These are phyloP conservation scores for Halisarca cf. caerulea DNA, from an alignment of 37 sponge, comb jelly and placozoan genomes.

Conservation along the genomic window DNA sequence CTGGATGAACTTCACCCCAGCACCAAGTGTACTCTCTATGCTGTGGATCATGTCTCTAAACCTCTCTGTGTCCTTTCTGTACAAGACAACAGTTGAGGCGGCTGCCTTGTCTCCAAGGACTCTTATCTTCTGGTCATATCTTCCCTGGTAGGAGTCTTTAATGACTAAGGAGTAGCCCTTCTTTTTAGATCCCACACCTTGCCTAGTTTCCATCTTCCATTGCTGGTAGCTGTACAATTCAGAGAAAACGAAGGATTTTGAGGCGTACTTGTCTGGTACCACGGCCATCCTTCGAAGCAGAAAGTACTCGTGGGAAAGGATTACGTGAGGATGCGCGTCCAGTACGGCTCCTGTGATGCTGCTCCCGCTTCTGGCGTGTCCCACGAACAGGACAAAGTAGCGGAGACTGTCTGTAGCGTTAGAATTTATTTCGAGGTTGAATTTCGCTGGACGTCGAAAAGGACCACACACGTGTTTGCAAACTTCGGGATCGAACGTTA, in stretches of 20 bases:
- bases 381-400: constrained; percentile 24
- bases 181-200: too few species aligned
- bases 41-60: not conserved
- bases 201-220: too few species aligned
- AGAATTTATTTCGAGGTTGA: not conserved
- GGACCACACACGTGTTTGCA: too few species aligned
- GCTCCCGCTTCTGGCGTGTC: constrained; percentile 29
- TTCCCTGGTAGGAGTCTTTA: not conserved
- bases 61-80: not conserved
- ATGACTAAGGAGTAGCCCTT: constrained; percentile 6
- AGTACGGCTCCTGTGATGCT: constrained; percentile 24
- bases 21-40: not conserved
- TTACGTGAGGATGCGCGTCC: constrained; percentile 34
- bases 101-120: constrained; percentile 15
- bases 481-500: too few species aligned
- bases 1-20: not conserved
- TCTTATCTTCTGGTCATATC: not conserved
- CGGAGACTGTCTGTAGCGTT: not conserved
- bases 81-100: not conserved
- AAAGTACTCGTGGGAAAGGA: constrained; percentile 10
- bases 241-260: not conserved
- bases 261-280: not conserved
- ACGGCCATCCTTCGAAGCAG: not conserved
- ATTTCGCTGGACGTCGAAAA: too few species aligned
- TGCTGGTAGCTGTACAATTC: not conserved